Conservation (phyloP, 1,140 invertebrate genomes). For the Andricus grossulariae region DNA sequence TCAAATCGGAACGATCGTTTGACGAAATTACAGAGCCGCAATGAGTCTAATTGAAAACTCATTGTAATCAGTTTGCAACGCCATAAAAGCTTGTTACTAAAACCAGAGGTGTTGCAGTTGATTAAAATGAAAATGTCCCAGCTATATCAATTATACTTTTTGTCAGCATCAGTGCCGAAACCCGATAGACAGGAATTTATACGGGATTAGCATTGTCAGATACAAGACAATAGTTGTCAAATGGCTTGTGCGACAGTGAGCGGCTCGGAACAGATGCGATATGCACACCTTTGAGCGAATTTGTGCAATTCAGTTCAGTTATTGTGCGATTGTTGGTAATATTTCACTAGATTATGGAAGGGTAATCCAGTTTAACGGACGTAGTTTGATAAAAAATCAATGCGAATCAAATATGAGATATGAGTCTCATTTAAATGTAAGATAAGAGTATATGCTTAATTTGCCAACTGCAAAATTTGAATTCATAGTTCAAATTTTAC, state of each 20-base stretch:
- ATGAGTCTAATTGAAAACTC: not conserved
- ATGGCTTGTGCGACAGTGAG: slow-evolving; percentile 4
- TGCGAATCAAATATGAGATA: not conserved
- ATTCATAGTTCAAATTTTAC: too few species aligned
- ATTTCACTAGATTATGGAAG: not conserved
- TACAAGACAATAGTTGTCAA: slow-evolving; percentile 29
- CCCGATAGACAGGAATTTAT: slow-evolving; percentile 28
- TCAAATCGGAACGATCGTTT: not conserved
- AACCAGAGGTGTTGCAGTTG: not conserved
- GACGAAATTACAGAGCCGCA: not conserved
- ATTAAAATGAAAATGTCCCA: not conserved
- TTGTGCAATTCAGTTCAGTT: not conserved
- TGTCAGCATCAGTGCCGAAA: not conserved
- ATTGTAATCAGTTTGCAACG: slow-evolving; percentile 4
- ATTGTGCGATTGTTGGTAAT: slow-evolving; percentile 19
- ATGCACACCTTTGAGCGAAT: slow-evolving; percentile 14
- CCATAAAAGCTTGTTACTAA: not conserved
- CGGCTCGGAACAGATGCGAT: slow-evolving; percentile 15
- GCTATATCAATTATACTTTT: slow-evolving; percentile 8
- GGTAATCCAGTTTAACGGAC: slow-evolving; percentile 48
- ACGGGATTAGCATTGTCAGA: slow-evolving; percentile 12
- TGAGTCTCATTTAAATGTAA: too few species aligned
- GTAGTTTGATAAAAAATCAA: slow-evolving; percentile 15
- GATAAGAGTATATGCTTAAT: too few species aligned
- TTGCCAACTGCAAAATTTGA: too few species aligned